Evolutionary conservation across 2,113 vertebrate genomes (phyloP).

Genomic region (Psittacula cyanocephala): DNA sequence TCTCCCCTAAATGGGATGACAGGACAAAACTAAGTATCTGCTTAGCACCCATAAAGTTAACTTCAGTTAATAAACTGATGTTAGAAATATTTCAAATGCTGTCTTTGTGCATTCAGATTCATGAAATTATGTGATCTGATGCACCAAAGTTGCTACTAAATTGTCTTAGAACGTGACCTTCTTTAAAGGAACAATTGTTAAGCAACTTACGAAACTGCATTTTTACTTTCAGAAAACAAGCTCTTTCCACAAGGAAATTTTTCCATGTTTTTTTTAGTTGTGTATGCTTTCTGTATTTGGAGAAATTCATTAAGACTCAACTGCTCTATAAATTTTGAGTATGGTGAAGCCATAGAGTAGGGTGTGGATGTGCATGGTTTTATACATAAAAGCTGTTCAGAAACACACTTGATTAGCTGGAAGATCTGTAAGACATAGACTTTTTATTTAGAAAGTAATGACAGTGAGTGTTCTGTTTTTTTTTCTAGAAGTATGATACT

Average conservation of each 20-base stretch:
- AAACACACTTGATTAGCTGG: neutral
- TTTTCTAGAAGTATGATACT: neutral
- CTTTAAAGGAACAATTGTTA: neutral
- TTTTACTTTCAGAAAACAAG: neutral
- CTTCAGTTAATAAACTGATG: neutral
- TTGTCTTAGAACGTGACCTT: neutral
- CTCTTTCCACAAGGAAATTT: neutral
- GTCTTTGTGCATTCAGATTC: neutral
- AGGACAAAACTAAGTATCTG: neutral
- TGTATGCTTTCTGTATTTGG: neutral
- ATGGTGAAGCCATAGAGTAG: neutral
- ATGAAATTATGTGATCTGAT: neutral
- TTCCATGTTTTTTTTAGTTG: neutral
- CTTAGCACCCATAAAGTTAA: constrained; percentile 3
- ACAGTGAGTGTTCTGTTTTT: neutral
- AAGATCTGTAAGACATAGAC: neutral
- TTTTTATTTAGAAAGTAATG: neutral
- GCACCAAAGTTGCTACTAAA: neutral
- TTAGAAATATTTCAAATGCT: neutral
- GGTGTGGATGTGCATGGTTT: neutral
- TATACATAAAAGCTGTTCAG: neutral
- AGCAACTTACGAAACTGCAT: neutral
- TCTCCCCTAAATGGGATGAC: constrained; percentile 7
- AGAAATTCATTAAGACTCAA: neutral
- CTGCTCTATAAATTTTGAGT: neutral